Base-by-base conservation (phyloP, 1,140 invertebrate species). In the Condylostylus longicornis region DNA sequence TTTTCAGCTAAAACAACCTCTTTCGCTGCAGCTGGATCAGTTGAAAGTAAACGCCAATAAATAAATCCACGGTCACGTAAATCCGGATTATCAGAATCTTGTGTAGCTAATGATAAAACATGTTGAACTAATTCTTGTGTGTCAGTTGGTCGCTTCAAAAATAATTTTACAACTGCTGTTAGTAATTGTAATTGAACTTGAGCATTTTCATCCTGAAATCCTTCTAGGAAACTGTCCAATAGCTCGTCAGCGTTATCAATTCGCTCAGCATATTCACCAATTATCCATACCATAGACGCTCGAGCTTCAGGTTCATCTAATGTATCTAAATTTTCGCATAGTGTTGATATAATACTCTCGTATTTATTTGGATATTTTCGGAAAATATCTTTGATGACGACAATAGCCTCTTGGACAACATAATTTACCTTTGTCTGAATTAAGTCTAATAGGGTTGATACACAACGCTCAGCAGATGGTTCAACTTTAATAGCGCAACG, bases 261-360 rank as follows among this genome's bases (percentile, higher is more conserved):
- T 46, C 96, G 74, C 55, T 99, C 96, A 1, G 96, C 96, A 64
- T 99, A 99, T 61, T 93, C 85, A 45, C 94, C 96, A 62, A 99
- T 97, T 44, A 99, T 99, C 96, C 96, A 99, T 44, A 99, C 98
- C 96, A 99, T 99, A 1, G 91, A 97, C 9, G 94, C 96, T 50
- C 95, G 74, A 0, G 96, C 96, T 65, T 99, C 96, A 1, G 96
- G 95, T 57, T 99, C 96, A 65, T 99, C 96, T 32, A 99, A 58
- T 0, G 96, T 98, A 53, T 99, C 96, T 37, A 99, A 66, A 67
- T 99, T 98, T 65, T 99, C 96, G 65, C 96, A 99, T 1, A 99
- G 66, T 0, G 95, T 98, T 33, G 93, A 96, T 55, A 99, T 99
- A 54, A 99, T 99, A 54, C 90, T 97, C 65, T 99, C 96, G 56